Evolutionary conservation across 2,888 invertebrate genomes (phyloP).

Genomic region (Alitta virens): DNA sequence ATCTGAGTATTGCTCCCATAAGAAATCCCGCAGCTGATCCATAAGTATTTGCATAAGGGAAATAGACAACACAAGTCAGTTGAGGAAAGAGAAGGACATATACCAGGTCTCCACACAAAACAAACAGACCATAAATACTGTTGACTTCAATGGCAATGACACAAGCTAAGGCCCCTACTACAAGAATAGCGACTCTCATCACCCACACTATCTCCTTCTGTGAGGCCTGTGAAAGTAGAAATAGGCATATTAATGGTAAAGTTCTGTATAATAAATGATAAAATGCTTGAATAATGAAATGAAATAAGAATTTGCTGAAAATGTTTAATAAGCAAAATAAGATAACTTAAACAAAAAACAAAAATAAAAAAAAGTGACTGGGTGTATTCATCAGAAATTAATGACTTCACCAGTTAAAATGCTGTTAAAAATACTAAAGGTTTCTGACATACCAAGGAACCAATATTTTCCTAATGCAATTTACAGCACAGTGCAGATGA

Average conservation of each 20-base stretch:
- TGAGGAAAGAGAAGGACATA: conserved; percentile 94
- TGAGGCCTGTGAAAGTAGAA: conserved; percentile 24
- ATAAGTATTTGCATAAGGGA: conserved; percentile 93
- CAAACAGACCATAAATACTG: conserved; percentile 96
- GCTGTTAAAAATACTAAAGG: no score
- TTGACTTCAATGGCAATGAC: conserved; percentile 95
- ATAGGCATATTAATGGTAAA: neutral
- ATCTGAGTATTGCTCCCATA: conserved; percentile 68
- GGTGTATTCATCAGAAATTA: no score
- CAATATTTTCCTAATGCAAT: no score
- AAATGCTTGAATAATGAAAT: no score
- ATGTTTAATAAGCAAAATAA: no score
- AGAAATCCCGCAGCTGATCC: conserved; percentile 71
- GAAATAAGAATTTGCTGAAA: no score
- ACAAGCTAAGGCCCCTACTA: conserved; percentile 84
- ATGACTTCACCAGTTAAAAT: no score
- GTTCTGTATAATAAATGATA: no score
- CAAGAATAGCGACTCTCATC: conserved; percentile 85
- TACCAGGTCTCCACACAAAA: conserved; percentile 96
- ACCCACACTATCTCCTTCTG: conserved; percentile 77
- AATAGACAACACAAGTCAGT: conserved; percentile 93
- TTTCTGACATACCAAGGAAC: no score
- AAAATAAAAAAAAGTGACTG: no score
- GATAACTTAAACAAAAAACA: no score
- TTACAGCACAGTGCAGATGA: no score